A percentile compares a stretch with the other conserved stretches of the same genome.
Conservation (phyloP, 2,888 invertebrate genomes). For the Orchestes rusci region DNA sequence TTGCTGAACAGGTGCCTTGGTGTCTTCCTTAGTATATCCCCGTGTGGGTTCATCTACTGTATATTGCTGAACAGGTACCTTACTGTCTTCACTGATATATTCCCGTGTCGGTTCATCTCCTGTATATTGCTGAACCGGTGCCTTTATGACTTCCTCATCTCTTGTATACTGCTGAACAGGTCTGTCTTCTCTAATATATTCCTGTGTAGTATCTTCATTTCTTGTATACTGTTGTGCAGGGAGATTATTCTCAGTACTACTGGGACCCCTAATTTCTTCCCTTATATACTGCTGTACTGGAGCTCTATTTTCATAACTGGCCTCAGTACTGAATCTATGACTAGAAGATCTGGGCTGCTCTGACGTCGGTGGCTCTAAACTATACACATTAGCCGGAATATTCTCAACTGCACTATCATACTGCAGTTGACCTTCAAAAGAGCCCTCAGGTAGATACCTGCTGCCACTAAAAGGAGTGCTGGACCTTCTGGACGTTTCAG, state of each 20-base stretch:
- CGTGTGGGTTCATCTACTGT: too few species aligned
- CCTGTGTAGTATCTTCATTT: slow-evolving; percentile 14
- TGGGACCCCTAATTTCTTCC: too few species aligned
- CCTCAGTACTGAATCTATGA: slow-evolving; percentile 15
- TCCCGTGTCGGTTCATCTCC: too few species aligned
- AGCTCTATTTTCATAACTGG: slow-evolving; percentile 18
- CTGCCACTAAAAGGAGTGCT: slow-evolving; percentile 16
- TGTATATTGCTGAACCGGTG: neutral
- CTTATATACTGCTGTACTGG: slow-evolving; percentile 5
- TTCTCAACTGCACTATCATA: slow-evolving; percentile 15
- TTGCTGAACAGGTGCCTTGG: too few species aligned
- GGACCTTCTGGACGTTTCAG: slow-evolving; percentile 22
- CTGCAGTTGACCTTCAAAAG: slow-evolving; percentile 1
- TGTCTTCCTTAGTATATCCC: too few species aligned
- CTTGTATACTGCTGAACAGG: neutral
- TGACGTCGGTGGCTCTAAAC: slow-evolving; percentile 13
- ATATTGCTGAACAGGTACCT: too few species aligned
- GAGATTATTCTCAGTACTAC: slow-evolving; percentile 17
- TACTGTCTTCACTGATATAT: too few species aligned
- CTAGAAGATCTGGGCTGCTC: neutral
- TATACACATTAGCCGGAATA: slow-evolving; percentile 24
- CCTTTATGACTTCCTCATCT: neutral
- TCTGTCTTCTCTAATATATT: neutral
- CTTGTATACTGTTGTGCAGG: slow-evolving; percentile 6
- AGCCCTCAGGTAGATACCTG: slow-evolving; percentile 12